Percentiles rank a stretch among this genome's conserved stretches.
These are phyloP conservation scores for Thaumatotibia leucotreta DNA, from an alignment of 1,140 invertebrate genomes.

Conservation along the genomic window DNA sequence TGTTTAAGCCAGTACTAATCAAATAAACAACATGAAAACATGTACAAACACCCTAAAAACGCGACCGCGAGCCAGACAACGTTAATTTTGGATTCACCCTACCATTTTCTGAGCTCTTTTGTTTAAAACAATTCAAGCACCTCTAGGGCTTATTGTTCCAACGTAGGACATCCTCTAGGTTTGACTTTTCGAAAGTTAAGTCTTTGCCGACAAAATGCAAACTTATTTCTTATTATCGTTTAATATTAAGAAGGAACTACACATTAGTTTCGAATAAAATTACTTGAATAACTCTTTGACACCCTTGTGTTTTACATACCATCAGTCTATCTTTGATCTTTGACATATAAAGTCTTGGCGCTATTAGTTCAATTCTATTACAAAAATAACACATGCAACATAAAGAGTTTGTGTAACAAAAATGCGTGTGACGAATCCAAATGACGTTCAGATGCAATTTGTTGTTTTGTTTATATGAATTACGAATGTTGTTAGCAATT, in stretches of 20 bases:
- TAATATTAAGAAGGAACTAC: no score
- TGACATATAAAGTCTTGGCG: no score
- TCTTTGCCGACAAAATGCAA: background rate
- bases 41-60: background rate
- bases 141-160: background rate
- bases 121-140: background rate
- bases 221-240: background rate
- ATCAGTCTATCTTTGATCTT: no score
- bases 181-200: background rate
- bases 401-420: background rate
- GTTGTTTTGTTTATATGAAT: background rate
- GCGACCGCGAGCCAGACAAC: background rate
- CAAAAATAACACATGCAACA: background rate
- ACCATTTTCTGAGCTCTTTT: background rate
- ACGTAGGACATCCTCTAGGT: background rate
- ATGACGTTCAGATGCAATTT: background rate
- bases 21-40: background rate
- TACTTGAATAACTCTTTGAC: no score
- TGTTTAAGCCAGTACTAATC: background rate
- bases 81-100: background rate
- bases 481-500: conserved; percentile 1
- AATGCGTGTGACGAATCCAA: background rate
- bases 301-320: no score
- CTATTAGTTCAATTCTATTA: background rate
- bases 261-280: no score